A percentile compares a stretch with the other conserved stretches of the same genome.
These are phyloP conservation scores for Dasysyrphus albostriatus DNA, from an alignment of 2,888 invertebrate genomes.

Conservation along the genomic window DNA sequence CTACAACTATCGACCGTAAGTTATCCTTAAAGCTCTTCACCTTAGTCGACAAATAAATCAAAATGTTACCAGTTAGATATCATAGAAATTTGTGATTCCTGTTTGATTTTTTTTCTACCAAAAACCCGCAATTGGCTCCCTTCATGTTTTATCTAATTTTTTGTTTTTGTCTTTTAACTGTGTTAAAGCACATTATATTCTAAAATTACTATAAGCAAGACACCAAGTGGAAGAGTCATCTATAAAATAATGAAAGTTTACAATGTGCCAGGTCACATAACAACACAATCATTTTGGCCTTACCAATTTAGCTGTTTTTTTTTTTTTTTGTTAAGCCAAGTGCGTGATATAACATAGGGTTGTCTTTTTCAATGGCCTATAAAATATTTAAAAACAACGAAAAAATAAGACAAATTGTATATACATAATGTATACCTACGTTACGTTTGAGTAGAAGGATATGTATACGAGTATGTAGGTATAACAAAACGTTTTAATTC, in stretches of 20 bases:
- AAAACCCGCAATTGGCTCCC: background rate
- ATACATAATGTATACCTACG: background rate
- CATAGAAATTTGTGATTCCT: slow-evolving; percentile 26
- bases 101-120: background rate
- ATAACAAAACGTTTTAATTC: background rate
- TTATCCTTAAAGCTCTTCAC: background rate
- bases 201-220: slow-evolving; percentile 13
- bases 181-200: slow-evolving; percentile 12
- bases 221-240: background rate
- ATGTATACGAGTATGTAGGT: background rate
- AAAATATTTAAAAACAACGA: slow-evolving; percentile 51
- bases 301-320: background rate
- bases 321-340: background rate
- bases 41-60: slow-evolving; percentile 27
- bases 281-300: slow-evolving; percentile 9
- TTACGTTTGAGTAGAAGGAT: background rate
- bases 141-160: slow-evolving; percentile 6
- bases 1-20: slow-evolving; percentile 17
- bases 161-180: background rate
- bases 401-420: slow-evolving; percentile 9
- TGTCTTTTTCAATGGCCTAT: slow-evolving; percentile 38
- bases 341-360: slow-evolving; percentile 52
- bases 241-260: slow-evolving; percentile 45
- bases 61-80: background rate
- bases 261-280: slow-evolving; percentile 47